Evolutionary conservation across 2,797 vertebrate genomes (phyloP).

Genomic region (Arctocebus calabarensis): DNA sequence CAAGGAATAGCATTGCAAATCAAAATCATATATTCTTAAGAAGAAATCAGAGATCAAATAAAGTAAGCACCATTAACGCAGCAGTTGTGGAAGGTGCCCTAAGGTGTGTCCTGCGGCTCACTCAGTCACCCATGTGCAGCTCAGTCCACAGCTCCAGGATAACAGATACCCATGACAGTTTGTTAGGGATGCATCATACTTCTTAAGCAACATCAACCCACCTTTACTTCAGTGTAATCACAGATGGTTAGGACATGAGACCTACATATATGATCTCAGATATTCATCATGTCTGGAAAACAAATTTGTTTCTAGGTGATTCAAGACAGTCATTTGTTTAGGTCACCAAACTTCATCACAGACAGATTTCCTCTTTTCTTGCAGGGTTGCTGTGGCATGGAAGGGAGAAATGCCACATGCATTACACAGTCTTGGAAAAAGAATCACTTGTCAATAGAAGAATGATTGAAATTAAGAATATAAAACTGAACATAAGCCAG

Average conservation of each 20-base stretch:
- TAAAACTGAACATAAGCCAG: slow-evolving; percentile 14
- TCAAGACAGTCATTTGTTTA: not conserved
- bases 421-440: slow-evolving; percentile 11
- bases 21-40: not conserved
- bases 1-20: not conserved
- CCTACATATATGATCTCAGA: not conserved
- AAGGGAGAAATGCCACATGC: not conserved
- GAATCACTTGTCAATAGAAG: not conserved
- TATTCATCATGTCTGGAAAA: not conserved
- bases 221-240: not conserved
- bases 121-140: not conserved
- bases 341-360: slow-evolving; percentile 8
- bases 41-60: not conserved
- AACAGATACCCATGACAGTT: not conserved
- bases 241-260: not conserved
- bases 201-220: not conserved
- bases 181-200: not conserved
- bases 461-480: slow-evolving; percentile 43
- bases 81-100: not conserved
- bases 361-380: not conserved
- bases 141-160: not conserved
- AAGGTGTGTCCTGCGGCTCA: not conserved
- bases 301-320: not conserved
- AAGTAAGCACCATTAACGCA: not conserved
- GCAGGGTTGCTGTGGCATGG: not conserved